Percentiles rank a stretch among this genome's conserved stretches.
These are phyloP conservation scores for Larimichthys polyactis DNA, from an alignment of 2,113 vertebrate species.

Conservation along the genomic window DNA sequence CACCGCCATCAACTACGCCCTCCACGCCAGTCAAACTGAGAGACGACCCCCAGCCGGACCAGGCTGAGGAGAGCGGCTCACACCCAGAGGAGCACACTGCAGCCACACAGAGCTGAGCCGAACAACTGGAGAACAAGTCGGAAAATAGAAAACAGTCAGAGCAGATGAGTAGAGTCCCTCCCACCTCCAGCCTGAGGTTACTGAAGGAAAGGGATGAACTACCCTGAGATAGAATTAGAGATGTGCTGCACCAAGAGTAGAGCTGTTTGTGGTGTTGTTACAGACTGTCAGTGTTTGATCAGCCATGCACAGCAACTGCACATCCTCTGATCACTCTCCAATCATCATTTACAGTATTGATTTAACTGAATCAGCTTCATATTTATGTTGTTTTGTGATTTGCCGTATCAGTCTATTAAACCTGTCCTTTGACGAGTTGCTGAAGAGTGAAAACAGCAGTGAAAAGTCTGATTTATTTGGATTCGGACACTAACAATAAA, in stretches of 20 bases:
- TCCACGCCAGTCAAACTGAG: slow-evolving; percentile 88
- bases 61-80: slow-evolving; percentile 34
- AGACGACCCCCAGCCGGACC: slow-evolving; percentile 17
- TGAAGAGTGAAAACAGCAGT: background rate
- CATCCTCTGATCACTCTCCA: background rate
- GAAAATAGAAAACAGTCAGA: background rate
- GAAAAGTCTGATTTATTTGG: slow-evolving; percentile 2
- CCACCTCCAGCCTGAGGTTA: background rate
- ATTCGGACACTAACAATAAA: background rate
- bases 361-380: background rate
- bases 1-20: slow-evolving; percentile 91
- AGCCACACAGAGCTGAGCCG: slow-evolving; percentile 58
- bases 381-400: background rate
- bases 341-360: background rate
- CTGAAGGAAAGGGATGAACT: slow-evolving; percentile 17
- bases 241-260: background rate
- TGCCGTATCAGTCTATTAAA: slow-evolving; percentile 23
- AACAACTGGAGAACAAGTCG: background rate
- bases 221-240: slow-evolving; percentile 1
- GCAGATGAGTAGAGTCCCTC: background rate
- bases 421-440: background rate
- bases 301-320: background rate
- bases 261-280: background rate
- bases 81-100: background rate
- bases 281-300: background rate